These are phyloP conservation scores for Platyrinchus mystaceus DNA, from an alignment of 2,797 vertebrate genomes.

Conservation along the genomic window DNA sequence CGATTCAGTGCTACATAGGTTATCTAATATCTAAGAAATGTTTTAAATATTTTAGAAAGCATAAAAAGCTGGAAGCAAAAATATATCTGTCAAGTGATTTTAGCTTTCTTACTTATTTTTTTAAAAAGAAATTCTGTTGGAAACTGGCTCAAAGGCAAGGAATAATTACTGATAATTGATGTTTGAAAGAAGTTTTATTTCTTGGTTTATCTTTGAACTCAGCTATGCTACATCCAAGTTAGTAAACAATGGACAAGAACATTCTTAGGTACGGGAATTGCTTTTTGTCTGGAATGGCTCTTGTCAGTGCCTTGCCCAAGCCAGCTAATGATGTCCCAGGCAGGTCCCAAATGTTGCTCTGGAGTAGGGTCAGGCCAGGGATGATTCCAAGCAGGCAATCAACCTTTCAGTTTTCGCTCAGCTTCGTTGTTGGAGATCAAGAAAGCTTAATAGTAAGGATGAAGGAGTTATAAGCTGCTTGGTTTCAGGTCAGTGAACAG, in stretches of 20 bases:
- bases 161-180: not conserved
- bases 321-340: not conserved
- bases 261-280: not conserved
- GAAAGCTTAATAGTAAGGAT: not conserved
- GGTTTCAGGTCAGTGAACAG: not conserved
- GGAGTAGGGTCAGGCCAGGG: not conserved
- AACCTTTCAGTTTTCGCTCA: not conserved
- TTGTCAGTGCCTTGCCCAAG: not conserved
- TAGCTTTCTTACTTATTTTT: not conserved
- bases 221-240: not conserved
- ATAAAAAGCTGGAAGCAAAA: not conserved
- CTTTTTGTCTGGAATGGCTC: not conserved
- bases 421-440: not conserved
- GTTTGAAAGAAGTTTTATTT: not conserved
- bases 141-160: not conserved
- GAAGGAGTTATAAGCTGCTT: not conserved
- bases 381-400: not conserved
- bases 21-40: not conserved
- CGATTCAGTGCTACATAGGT: not conserved
- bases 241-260: not conserved
- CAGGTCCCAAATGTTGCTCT: fast-evolving
- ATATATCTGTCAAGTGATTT: not conserved
- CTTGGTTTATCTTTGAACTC: not conserved
- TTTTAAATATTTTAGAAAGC: not conserved
- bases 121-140: not conserved